These are phyloP conservation scores for Setophaga coronata DNA, from an alignment of 2,113 vertebrate genomes.

Conservation along the genomic window DNA sequence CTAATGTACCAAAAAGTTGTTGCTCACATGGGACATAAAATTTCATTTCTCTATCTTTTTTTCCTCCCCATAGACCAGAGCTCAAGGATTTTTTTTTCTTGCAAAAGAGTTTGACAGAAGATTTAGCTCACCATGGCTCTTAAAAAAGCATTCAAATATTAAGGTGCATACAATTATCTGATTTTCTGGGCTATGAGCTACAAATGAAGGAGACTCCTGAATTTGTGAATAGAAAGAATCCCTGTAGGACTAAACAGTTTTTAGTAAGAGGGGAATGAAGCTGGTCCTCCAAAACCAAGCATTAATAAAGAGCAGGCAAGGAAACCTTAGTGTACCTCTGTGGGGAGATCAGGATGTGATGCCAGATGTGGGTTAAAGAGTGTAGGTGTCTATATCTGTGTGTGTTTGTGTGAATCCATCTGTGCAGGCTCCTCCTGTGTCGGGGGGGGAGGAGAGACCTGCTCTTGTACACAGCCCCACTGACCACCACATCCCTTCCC, in stretches of 20 bases:
- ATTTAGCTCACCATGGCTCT: neutral
- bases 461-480: no score
- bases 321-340: neutral
- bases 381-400: fast-evolving
- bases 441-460: neutral
- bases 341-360: neutral
- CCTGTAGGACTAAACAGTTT: neutral
- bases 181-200: neutral
- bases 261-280: neutral
- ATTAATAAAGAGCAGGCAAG: neutral
- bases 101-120: neutral
- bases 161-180: neutral
- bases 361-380: fast-evolving
- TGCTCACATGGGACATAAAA: neutral
- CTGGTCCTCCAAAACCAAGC: neutral
- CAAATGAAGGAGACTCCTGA: neutral
- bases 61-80: neutral
- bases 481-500: neutral
- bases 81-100: neutral
- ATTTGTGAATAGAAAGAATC: neutral
- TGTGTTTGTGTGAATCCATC: neutral
- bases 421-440: neutral
- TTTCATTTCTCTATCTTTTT: neutral
- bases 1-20: neutral
- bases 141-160: neutral